Conservation (phyloP, 1,140 invertebrate species). For the Hycleus cichorii region DNA sequence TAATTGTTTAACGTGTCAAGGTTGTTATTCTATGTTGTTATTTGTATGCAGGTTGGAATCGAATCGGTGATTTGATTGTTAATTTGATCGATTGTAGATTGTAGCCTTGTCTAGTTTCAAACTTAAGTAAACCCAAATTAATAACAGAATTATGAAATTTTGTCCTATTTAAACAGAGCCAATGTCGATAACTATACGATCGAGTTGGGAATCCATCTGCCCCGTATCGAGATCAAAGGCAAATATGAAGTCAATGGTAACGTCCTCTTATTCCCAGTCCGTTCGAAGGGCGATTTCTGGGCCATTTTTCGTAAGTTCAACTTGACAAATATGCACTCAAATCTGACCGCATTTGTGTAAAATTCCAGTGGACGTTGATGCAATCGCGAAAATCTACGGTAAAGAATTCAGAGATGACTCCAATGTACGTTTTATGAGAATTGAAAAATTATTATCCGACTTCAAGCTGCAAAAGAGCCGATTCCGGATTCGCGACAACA, state of each 20-base stretch:
- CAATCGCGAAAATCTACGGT: conserved; percentile 62
- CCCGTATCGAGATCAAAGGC: conserved; percentile 62
- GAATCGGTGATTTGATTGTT: background rate
- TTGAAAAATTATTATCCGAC: conserved; percentile 58
- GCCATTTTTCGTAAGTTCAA: conserved; percentile 59
- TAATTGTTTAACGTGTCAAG: conserved; percentile 4
- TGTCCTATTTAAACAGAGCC: conserved; percentile 40
- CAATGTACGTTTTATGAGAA: conserved; percentile 56
- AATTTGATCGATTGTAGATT: too few relatives aligned
- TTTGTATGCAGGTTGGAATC: background rate
- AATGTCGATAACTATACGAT: conserved; percentile 59
- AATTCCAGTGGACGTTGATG: conserved; percentile 58
- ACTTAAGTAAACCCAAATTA: too few relatives aligned
- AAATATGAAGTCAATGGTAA: conserved; percentile 67
- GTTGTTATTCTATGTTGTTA: background rate
- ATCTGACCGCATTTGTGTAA: background rate
- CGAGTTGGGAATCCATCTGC: conserved; percentile 59
- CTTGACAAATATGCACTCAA: background rate
- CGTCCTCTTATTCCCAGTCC: conserved; percentile 65
- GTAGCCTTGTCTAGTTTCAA: conserved; percentile 18
- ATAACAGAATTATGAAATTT: too few relatives aligned
- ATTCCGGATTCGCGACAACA: conserved; percentile 61
- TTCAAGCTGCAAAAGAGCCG: conserved; percentile 60
- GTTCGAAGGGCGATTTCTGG: conserved; percentile 70
- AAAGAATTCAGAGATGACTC: conserved; percentile 52